Conservation (phyloP, 2,888 invertebrate species). For the Doris montereyensis region DNA sequence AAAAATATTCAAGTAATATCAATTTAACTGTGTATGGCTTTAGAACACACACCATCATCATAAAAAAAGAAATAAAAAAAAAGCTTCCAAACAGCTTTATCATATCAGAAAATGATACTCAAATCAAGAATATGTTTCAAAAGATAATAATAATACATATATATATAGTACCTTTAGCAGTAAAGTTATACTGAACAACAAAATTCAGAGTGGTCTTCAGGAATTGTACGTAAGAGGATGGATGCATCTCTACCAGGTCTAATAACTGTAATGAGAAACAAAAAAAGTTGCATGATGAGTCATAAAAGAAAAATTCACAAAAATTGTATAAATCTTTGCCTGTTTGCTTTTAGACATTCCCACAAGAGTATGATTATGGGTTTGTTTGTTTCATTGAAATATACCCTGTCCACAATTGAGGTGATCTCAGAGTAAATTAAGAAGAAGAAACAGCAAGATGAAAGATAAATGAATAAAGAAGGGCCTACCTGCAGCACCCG, state of each 20-base stretch:
- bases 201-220: constrained; percentile 87
- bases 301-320: not conserved
- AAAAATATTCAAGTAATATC: constrained; percentile 9
- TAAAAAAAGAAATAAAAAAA: constrained; percentile 5
- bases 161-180: constrained; percentile 79
- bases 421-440: too few relatives aligned
- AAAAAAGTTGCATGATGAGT: not conserved
- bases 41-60: not conserved
- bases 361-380: too few relatives aligned
- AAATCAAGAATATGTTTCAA: too few relatives aligned
- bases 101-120: too few relatives aligned
- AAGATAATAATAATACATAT: not conserved
- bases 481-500: too few relatives aligned
- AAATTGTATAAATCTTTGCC: not conserved
- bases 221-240: constrained; percentile 85
- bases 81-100: too few relatives aligned
- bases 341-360: too few relatives aligned
- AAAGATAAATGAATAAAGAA: too few relatives aligned
- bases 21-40: not conserved
- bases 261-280: constrained; percentile 74
- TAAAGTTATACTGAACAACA: constrained; percentile 88
- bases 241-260: constrained; percentile 84
- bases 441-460: too few relatives aligned
- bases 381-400: too few relatives aligned
- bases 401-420: too few relatives aligned